These are phyloP conservation scores for Callorhinus ursinus DNA, from an alignment of 2,113 vertebrate genomes.

Conservation along the genomic window DNA sequence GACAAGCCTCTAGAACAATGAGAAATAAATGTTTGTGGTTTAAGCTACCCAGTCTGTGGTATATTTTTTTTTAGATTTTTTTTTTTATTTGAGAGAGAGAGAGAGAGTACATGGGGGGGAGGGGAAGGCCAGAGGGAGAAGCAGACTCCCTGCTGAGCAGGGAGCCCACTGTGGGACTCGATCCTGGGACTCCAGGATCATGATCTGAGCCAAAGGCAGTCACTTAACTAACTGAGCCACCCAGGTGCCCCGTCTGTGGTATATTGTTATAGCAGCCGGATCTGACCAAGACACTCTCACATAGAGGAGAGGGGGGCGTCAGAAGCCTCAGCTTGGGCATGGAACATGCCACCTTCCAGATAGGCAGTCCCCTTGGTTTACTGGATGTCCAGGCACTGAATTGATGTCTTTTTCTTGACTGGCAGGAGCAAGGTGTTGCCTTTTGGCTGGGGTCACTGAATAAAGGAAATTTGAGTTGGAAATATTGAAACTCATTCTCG, in stretches of 20 bases:
- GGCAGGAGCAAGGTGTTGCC: background rate
- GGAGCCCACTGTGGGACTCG: too few relatives aligned
- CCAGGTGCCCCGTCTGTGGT: background rate
- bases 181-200: too few relatives aligned
- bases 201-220: too few relatives aligned
- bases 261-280: background rate
- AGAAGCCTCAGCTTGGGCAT: background rate
- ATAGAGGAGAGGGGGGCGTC: background rate
- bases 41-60: background rate
- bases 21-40: background rate
- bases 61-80: background rate
- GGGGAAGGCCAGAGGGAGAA: too few relatives aligned
- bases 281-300: background rate
- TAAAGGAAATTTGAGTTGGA: constrained; percentile 33
- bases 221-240: too few relatives aligned
- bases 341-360: background rate
- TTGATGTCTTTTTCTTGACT: constrained; percentile 10
- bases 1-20: background rate
- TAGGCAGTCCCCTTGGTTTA: background rate
- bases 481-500: constrained; percentile 42
- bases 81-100: too few relatives aligned
- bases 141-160: too few relatives aligned
- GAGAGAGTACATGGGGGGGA: too few relatives aligned
- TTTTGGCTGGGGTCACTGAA: background rate
- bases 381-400: background rate